phyloP scores from a whole-genome alignment of 2,797 vertebrate genomes.

The Spheniscus humboldti region DNA sequence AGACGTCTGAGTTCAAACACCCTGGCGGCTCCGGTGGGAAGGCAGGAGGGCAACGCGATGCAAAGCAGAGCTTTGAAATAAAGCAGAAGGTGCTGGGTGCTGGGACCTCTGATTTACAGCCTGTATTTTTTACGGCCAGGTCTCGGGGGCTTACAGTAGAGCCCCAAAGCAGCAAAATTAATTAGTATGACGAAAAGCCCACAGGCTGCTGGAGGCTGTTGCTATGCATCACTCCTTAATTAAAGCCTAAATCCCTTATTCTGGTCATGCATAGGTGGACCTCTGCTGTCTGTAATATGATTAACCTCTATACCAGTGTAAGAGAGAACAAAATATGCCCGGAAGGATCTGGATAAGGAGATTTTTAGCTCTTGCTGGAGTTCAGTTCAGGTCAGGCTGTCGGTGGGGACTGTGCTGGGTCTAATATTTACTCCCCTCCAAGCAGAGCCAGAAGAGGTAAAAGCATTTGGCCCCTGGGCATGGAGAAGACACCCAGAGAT shows the following conservation, averaged over 20 bases:
- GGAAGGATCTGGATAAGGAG: neutral
- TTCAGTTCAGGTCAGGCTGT: neutral
- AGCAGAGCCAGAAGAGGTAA: neutral
- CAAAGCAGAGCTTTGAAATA: neutral
- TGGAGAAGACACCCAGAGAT: neutral
- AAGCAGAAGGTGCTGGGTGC: neutral
- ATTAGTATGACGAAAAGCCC: neutral
- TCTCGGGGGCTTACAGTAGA: neutral
- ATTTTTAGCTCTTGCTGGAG: neutral
- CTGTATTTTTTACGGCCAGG: neutral
- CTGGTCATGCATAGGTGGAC: neutral
- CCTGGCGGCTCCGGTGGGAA: neutral
- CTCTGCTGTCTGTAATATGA: neutral
- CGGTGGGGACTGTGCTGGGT: neutral
- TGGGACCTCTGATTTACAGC: neutral
- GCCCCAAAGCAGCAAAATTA: neutral
- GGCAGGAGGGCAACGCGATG: neutral
- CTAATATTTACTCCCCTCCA: neutral
- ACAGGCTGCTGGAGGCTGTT: neutral
- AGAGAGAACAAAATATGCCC: neutral
- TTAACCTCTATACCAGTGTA: neutral
- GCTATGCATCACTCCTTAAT: neutral
- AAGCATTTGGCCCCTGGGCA: neutral
- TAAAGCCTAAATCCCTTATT: neutral
- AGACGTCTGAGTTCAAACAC: neutral